Base-by-base conservation (phyloP, 1,140 invertebrate species). In the Adoxophyes honmai region DNA sequence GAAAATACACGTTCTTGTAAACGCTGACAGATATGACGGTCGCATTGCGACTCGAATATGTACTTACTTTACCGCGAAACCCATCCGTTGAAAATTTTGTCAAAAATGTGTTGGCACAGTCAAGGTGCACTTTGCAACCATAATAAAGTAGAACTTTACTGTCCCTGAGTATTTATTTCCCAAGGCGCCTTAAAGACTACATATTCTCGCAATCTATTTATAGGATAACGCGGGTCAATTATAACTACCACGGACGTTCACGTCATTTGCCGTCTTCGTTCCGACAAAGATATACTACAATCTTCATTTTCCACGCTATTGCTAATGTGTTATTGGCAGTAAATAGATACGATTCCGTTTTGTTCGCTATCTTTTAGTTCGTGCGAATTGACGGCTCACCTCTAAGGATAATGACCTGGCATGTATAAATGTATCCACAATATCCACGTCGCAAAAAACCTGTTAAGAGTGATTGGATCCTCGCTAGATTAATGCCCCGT, bases 301-400 rank as follows among this genome's bases (percentile, higher is more conserved):
- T 11, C 39, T 44, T 14, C 39, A 21, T 44, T 44, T 18, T 18
- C 39, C 39, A 44, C 21, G n/a, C n/a, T n/a, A n/a, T n/a, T n/a
- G 39, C 16, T 11, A 18, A 39, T 39, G 21, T 44, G 3, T n/a
- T 21, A 10, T 16, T 1, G 15, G 16, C 39, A 44, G 7, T n/a
- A 44, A 48, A 48, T 48, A 33, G 21, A 48, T 48, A 16, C 42
- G 21, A 18, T 48, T 48, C 21, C 7, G 21, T 48, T 48, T 36
- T 36, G 34, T 11, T 36, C 34, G 8, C 34, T 28, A 28, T 28
- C 6, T 3, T 28, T 28, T 28, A 6, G 6, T 28, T 6, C 2
- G 6, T 36, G 34, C 34, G 34, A 3, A 36, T 36, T 36, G 34
- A 36, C 11, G 18, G 36, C 36, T 5, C 16, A 48, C 42, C 16